Base-by-base conservation (phyloP, 2,113 vertebrate genomes). In the Eolophus roseicapilla region DNA sequence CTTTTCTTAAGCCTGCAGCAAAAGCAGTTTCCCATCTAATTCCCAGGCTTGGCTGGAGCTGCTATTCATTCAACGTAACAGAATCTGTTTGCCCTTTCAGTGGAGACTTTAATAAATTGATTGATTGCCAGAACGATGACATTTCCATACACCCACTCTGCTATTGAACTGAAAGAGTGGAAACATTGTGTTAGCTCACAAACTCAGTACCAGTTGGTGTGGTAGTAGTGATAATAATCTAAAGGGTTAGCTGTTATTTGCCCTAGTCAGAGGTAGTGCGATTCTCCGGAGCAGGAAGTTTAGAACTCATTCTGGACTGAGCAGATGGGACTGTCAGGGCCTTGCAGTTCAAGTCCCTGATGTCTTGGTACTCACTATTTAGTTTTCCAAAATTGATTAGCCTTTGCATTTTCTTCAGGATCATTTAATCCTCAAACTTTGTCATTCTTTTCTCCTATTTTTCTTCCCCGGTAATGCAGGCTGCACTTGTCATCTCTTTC, bases 91-190 rank as follows among this genome's bases (percentile, higher is more conserved):
- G 95, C 90, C 90, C 74, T 94, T 91, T 95, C 70, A 82, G 90
- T 13, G 0, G 59, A 86, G 84, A 86, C 60, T 88, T 94, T 94
- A 96, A 82, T 90, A 93, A 95, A 90, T 77, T 97, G 96, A 96
- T 84, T 96, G 96, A 97, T 97, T 96, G 97, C 96, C 96, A 96
- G 91, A 96, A 96, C 5, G 96, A 97, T 97, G 97, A 79, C 96
- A 97, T 97, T 97, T 97, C 69, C 80, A 91, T 93, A 91, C 86
- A 95, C 95, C 90, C 94, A 96, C 93, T 96, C 93, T 78, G 79
- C 90, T 95, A 92, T 90, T 96, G 91, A 97, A 88, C 86, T 87
- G 65, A 93, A 95, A 91, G 86, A 96, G 88, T 90, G 90, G 90
- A 96, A 96, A 96, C 70, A 85, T 82, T 95, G 86, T 96, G 93